Conservation (phyloP, 2,888 invertebrate genomes). For the Hyposoter didymator region DNA sequence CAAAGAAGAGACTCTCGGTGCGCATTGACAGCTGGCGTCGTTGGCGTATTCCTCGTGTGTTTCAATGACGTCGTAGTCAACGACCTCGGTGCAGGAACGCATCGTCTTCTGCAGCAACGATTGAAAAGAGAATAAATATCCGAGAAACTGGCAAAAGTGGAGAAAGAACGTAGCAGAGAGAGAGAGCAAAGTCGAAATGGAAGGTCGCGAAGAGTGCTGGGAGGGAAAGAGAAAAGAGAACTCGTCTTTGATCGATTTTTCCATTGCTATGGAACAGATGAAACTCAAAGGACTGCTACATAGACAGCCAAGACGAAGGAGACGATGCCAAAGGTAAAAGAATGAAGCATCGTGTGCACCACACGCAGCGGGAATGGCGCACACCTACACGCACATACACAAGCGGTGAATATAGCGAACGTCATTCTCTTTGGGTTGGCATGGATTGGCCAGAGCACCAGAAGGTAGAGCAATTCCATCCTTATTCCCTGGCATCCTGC, state of each 20-base stretch:
- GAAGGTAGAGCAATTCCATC: slow-evolving; percentile 78
- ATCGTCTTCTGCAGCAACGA: slow-evolving; percentile 35
- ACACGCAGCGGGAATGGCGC: background rate
- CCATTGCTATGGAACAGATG: slow-evolving; percentile 50
- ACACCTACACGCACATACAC: background rate
- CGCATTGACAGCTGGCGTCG: slow-evolving; percentile 64
- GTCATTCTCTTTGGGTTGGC: slow-evolving; percentile 17
- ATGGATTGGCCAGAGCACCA: slow-evolving; percentile 47
- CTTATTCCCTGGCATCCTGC: slow-evolving; percentile 78
- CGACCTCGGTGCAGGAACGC: slow-evolving; percentile 46
- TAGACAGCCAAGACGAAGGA: slow-evolving; percentile 45
- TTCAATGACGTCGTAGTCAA: slow-evolving; percentile 59
- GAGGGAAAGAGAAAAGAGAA: slow-evolving; percentile 26
- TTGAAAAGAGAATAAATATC: slow-evolving; percentile 44
- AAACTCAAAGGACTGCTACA: slow-evolving; percentile 45
- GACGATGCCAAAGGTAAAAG: slow-evolving; percentile 38
- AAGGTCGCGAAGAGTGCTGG: background rate
- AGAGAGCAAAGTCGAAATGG: slow-evolving; percentile 11
- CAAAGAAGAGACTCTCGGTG: slow-evolving; percentile 34
- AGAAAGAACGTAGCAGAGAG: slow-evolving; percentile 18
- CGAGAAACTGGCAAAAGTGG: slow-evolving; percentile 39
- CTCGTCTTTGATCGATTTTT: slow-evolving; percentile 59
- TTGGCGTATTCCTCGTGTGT: slow-evolving; percentile 49
- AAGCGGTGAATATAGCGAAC: background rate
- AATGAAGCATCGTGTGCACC: slow-evolving; percentile 33